Evolutionary conservation across 2,797 vertebrate genomes (phyloP).

Genomic region (Cirrhinus mrigala): DNA sequence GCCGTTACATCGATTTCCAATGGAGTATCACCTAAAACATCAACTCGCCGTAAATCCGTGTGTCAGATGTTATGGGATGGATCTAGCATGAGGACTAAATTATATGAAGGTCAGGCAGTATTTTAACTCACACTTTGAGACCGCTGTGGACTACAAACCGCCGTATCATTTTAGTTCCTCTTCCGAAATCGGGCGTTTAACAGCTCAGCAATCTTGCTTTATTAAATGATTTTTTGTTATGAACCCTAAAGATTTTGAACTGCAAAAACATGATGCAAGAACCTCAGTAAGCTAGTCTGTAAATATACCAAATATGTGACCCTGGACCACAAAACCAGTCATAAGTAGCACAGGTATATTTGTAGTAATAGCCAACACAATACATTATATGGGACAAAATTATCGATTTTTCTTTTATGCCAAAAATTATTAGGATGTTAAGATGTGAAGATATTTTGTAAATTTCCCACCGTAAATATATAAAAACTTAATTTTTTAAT

Average conservation of each 20-base stretch:
- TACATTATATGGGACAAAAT: too few species aligned
- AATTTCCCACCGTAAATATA: too few species aligned
- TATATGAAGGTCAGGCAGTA: constrained; percentile 47
- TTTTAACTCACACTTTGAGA: constrained; percentile 24
- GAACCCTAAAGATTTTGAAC: background rate
- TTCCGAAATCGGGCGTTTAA: background rate
- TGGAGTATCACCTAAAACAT: constrained; percentile 56
- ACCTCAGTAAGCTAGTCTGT: background rate
- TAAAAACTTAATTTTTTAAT: too few species aligned
- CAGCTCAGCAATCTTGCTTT: background rate
- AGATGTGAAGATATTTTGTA: too few species aligned
- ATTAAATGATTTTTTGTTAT: background rate
- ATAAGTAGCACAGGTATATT: too few species aligned
- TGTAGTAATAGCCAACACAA: too few species aligned
- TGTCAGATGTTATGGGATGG: constrained; percentile 59
- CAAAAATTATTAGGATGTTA: too few species aligned
- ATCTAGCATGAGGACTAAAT: constrained; percentile 46
- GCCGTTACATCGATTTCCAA: constrained; percentile 69
- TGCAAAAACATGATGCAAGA: background rate
- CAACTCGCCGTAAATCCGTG: constrained; percentile 68
- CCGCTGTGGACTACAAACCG: background rate
- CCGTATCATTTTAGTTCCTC: background rate
- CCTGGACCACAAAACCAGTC: too few species aligned
- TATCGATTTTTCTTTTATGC: too few species aligned
- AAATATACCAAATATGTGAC: background rate